These are phyloP conservation scores for Odontophorus gujanensis DNA, from an alignment of 2,113 vertebrate species.

Conservation along the genomic window DNA sequence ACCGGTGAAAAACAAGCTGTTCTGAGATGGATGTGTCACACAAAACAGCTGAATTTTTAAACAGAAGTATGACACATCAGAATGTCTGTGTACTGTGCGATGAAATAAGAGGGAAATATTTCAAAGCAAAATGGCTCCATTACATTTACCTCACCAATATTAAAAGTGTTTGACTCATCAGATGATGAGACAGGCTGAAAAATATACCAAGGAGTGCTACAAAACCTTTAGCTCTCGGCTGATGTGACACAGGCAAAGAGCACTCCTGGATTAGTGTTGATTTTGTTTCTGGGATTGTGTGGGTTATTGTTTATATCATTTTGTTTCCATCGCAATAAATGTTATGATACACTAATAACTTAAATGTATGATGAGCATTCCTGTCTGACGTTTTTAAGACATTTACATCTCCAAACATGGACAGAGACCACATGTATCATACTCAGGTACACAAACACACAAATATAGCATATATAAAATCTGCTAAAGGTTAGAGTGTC, in stretches of 20 bases:
- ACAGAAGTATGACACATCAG: neutral
- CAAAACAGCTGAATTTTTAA: neutral
- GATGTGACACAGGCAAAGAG: neutral
- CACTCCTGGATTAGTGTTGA: neutral
- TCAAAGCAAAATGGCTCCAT: neutral
- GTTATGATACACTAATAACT: neutral
- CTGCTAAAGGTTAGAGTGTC: neutral
- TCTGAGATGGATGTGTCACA: neutral
- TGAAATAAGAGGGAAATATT: neutral
- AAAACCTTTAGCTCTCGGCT: neutral
- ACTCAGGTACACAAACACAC: rapidly evolving
- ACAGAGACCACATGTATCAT: rapidly evolving
- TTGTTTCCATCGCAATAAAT: neutral
- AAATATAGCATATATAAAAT: rapidly evolving
- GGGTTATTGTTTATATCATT: neutral
- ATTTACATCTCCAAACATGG: neutral
- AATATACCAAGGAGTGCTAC: neutral
- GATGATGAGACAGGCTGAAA: neutral
- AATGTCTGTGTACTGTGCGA: neutral
- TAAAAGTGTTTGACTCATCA: neutral
- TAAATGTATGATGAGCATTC: neutral
- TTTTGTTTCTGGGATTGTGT: neutral
- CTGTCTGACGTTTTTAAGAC: neutral
- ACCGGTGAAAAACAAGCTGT: neutral
- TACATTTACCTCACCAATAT: neutral